Conservation (phyloP, 2,113 vertebrate species). For the Myrmecobius fasciatus region DNA sequence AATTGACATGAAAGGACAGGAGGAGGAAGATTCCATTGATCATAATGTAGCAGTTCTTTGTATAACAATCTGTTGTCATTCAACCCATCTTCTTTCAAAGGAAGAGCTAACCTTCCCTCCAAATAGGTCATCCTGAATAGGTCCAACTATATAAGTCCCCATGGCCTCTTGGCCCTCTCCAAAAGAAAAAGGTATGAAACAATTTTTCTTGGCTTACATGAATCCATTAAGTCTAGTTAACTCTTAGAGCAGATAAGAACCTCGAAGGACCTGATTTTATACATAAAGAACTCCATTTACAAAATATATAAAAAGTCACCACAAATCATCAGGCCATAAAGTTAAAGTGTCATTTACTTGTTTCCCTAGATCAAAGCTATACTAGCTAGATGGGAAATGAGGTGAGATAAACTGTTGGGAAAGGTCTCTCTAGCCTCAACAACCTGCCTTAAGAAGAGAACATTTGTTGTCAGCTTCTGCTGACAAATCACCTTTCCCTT, state of each 20-base stretch:
- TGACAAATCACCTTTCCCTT: slow-evolving; percentile 51
- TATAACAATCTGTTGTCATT: slow-evolving; percentile 1
- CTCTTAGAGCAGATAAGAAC: not conserved
- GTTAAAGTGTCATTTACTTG: slow-evolving; percentile 48
- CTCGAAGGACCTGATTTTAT: not conserved
- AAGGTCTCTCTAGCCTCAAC: slow-evolving; percentile 13
- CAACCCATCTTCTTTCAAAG: slow-evolving; percentile 53
- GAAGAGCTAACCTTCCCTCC: slow-evolving; percentile 28
- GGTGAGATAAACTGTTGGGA: slow-evolving; percentile 22
- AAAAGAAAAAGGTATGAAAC: not conserved
- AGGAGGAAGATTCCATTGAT: slow-evolving; percentile 47
- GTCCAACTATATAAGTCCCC: not conserved
- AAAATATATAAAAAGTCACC: not conserved
- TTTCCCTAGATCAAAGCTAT: slow-evolving; percentile 46
- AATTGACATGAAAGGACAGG: slow-evolving; percentile 48
- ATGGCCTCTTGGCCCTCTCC: not conserved
- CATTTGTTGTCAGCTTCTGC: slow-evolving; percentile 60
- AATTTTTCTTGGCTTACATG: not conserved
- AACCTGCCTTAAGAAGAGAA: slow-evolving; percentile 31
- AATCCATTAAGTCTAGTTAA: not conserved
- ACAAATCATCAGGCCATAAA: slow-evolving; percentile 16
- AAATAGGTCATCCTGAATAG: slow-evolving; percentile 23
- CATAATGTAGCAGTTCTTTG: slow-evolving; percentile 40
- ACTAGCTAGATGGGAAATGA: slow-evolving; percentile 41
- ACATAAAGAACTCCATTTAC: not conserved